Percentiles rank a stretch among this genome's conserved stretches.
Conservation (phyloP, 2,113 vertebrate genomes). For the Taxidea taxus region DNA sequence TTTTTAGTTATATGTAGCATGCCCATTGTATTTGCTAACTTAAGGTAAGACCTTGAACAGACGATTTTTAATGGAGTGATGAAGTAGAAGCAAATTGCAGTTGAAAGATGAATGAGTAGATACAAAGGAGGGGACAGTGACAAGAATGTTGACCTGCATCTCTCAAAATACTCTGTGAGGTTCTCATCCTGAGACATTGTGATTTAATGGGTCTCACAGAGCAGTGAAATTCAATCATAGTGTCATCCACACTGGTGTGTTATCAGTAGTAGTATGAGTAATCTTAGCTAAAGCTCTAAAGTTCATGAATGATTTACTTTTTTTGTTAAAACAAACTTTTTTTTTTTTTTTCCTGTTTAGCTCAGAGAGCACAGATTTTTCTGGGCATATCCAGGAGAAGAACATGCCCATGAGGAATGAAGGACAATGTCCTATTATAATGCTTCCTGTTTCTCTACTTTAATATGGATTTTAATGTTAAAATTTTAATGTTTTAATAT, state of each 20-base stretch:
- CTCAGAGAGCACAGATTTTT: constrained; percentile 15
- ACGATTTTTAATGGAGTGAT: not conserved
- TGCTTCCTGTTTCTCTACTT: not conserved
- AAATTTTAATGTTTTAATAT: not conserved
- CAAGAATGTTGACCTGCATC: not conserved
- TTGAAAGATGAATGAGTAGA: not conserved
- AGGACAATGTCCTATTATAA: not conserved
- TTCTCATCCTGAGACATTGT: not conserved
- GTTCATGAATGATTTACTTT: not conserved
- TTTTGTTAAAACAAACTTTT: not conserved
- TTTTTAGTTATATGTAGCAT: not conserved
- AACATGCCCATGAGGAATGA: not conserved
- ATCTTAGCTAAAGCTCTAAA: not conserved
- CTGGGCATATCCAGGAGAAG: not conserved
- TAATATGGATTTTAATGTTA: not conserved
- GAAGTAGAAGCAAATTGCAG: not conserved
- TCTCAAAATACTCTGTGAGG: not conserved
- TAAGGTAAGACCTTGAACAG: not conserved
- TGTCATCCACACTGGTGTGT: not conserved
- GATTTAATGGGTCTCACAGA: not conserved
- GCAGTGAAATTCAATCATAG: not conserved
- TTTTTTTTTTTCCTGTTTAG: not conserved
- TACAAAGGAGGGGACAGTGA: not conserved
- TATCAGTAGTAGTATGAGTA: not conserved
- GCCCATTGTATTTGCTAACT: not conserved